A percentile compares a stretch with the other conserved stretches of the same genome.
Evolutionary conservation across 2,888 invertebrate genomes (phyloP).

Genomic region (Troides helena): DNA sequence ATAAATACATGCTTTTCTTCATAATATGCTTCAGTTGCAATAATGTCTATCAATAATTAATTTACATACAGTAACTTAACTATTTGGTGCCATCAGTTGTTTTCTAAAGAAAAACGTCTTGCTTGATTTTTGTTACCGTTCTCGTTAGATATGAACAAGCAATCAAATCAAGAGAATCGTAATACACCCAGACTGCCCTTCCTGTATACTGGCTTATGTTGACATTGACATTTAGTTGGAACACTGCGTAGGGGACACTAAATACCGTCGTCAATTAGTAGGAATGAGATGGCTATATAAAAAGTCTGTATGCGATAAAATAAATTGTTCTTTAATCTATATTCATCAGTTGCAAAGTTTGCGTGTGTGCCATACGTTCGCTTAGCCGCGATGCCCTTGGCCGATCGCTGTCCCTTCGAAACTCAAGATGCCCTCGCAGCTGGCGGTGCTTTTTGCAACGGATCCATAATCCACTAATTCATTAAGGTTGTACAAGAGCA

Average conservation of each 20-base stretch:
- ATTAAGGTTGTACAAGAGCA: constrained; percentile 3
- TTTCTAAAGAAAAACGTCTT: neutral
- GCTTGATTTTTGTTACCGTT: constrained; percentile 39
- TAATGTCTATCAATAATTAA: no score
- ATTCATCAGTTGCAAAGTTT: constrained; percentile 52
- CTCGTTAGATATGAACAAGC: constrained; percentile 54
- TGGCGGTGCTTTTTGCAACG: constrained; percentile 23
- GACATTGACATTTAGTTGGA: constrained; percentile 71
- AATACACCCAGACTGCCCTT: constrained; percentile 56
- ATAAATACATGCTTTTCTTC: no score
- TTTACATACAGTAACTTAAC: no score
- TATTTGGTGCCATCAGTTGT: no score
- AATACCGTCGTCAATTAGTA: constrained; percentile 46
- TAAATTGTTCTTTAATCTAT: constrained; percentile 43
- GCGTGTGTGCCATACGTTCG: constrained; percentile 51
- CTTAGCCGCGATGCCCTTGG: constrained; percentile 59
- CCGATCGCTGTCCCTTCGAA: constrained; percentile 58
- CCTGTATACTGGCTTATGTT: constrained; percentile 54
- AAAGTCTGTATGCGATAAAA: constrained; percentile 50
- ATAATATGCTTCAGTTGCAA: no score
- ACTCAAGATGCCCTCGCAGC: constrained; percentile 43
- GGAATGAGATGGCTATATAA: constrained; percentile 41
- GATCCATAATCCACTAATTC: constrained; percentile 17
- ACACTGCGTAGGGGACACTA: constrained; percentile 39
- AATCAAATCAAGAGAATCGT: constrained; percentile 42